These are phyloP conservation scores for Cisticola juncidis DNA, from an alignment of 2,113 vertebrate genomes.

Conservation along the genomic window DNA sequence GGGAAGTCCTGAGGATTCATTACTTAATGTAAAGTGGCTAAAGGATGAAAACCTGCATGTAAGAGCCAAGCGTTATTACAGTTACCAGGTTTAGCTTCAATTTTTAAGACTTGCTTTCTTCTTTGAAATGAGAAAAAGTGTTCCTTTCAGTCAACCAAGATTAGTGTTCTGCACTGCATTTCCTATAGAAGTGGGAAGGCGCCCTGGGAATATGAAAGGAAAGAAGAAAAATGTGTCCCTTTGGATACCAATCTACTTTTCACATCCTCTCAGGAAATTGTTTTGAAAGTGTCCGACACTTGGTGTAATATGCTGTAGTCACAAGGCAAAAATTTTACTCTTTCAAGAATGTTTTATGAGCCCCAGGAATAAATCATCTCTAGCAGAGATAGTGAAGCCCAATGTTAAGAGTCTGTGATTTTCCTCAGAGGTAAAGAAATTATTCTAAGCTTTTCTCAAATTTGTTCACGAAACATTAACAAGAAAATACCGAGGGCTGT, in stretches of 20 bases:
- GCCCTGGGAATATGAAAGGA: constrained; percentile 34
- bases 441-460: constrained; percentile 31
- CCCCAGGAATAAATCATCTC: constrained; percentile 33
- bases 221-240: constrained; percentile 60
- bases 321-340: constrained; percentile 39
- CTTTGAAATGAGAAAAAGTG: not conserved
- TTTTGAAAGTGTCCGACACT: constrained; percentile 18
- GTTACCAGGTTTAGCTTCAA: constrained; percentile 24
- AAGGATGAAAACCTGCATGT: constrained; percentile 52
- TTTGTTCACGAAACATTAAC: constrained; percentile 43
- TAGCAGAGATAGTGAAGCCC: constrained; percentile 22
- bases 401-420: constrained; percentile 31
- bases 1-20: constrained; percentile 38
- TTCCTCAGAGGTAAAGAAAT: constrained; percentile 35
- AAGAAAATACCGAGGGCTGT: not conserved
- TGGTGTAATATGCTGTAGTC: constrained; percentile 44
- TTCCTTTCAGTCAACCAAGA: constrained; percentile 4
- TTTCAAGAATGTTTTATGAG: constrained; percentile 57
- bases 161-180: constrained; percentile 6
- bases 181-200: constrained; percentile 16
- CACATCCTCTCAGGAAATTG: constrained; percentile 53
- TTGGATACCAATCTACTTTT: constrained; percentile 42
- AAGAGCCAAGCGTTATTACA: constrained; percentile 33
- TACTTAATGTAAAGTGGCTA: constrained; percentile 50
- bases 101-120: constrained; percentile 1